Base-by-base conservation (phyloP, 53 echinoderm and acorn worm genomes). In the Hippasteria phrygiana region DNA sequence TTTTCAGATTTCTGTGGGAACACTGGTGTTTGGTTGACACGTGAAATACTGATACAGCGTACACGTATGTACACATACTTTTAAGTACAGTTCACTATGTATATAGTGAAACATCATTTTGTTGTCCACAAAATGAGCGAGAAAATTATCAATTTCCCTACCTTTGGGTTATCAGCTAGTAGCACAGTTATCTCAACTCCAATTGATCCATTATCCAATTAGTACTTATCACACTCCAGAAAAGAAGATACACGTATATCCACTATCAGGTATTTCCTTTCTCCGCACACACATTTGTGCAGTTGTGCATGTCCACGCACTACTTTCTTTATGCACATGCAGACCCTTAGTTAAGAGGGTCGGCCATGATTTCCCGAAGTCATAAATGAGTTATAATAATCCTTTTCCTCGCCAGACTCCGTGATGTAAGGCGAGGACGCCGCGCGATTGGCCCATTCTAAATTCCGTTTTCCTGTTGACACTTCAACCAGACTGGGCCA, bases 391-490 rank as follows among this genome's bases (percentile, higher is more conserved):
- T 51, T 53, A 22, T 85, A 85, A 85, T 85, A 32, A 67, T 85
- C 53, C 32, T 66, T 85, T 85, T 85, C 85, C 85, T 85, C 71
- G 16, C 51, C 71, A 85, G 85, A 70, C 85, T 85, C 85, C 51
- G 14, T 85, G 85, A 85, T 71, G 85, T 71, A 70, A 14, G 14
- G 51, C 0, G 7, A 85, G 50, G 66, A 17, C 13, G 69, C 37
- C 9, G 11, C 35, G 46, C 31, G 85, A 85, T 85, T 85, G 85
- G 85, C 22, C 38, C 50, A 51, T 85, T 51, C 85, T 48, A 71
- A 85, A 85, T 85, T 71, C 46, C n/a, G 37, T 20, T 39, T 85
- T 85, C 85, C 85, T 85, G 85, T 85, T 85, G 85, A 85, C 71
- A 18, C 53, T 24, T 22, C 55, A 37, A 24, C 50, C 27, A 39